Percentiles rank a stretch among this genome's conserved stretches.
These are phyloP conservation scores for Aplochiton taeniatus DNA, from an alignment of 2,797 vertebrate genomes.

Conservation along the genomic window DNA sequence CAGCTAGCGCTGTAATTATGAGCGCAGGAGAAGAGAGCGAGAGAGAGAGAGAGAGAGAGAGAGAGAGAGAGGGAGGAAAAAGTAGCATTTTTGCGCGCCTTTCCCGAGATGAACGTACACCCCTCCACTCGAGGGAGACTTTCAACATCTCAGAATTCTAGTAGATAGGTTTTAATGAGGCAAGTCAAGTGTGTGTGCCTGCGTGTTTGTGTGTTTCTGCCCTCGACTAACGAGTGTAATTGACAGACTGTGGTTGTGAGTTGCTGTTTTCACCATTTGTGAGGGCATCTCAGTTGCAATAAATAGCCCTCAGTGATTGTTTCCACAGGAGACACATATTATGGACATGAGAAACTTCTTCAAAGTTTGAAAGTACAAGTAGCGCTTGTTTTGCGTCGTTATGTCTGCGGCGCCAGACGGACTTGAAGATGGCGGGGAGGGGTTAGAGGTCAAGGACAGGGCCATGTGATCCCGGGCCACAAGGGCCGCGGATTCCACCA, in stretches of 20 bases:
- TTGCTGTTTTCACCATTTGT: constrained; percentile 65
- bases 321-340: constrained; percentile 66
- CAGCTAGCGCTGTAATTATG: constrained; percentile 79
- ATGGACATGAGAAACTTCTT: constrained; percentile 68
- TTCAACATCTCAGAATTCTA: constrained; percentile 78
- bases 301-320: constrained; percentile 79
- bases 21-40: constrained; percentile 59
- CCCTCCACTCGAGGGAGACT: constrained; percentile 71
- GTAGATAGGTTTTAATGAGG: constrained; percentile 81
- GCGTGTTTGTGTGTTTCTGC: constrained; percentile 41
- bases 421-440: constrained; percentile 49
- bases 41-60: constrained; percentile 36
- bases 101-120: constrained; percentile 76
- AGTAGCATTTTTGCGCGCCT: constrained; percentile 68
- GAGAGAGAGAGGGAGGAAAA: constrained; percentile 49
- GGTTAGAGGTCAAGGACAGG: constrained; percentile 51
- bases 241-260: constrained; percentile 71
- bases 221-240: constrained; percentile 76
- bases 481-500: constrained; percentile 53
- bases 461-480: constrained; percentile 55
- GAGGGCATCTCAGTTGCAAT: constrained; percentile 52
- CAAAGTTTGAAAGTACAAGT: constrained; percentile 33
- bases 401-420: constrained; percentile 48
- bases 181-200: constrained; percentile 65
- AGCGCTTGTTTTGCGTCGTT: constrained; percentile 36